Base-by-base conservation (phyloP, 2,888 invertebrate genomes). In the Heteropelma amictum region DNA sequence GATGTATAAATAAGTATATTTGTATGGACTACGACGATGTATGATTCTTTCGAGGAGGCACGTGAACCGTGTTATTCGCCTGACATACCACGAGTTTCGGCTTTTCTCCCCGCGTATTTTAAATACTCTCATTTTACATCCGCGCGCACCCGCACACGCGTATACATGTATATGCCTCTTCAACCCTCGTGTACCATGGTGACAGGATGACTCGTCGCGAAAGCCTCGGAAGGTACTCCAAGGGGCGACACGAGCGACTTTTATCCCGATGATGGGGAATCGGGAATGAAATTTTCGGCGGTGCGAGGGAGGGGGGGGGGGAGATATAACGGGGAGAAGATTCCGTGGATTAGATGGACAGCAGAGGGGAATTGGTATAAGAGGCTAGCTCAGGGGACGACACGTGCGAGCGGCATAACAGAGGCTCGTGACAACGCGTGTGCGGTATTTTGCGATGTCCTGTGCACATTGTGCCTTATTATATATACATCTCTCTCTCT, bases 401-500 rank as follows among this genome's bases (percentile, higher is more conserved):
- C 75, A 71, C 75, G 75, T 75, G 75, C 75, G 40, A 38, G 40
- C 61, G 21, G 14, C 35, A 38, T n/a, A 58, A 23, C 53, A 63
- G 63, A 63, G 56, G 28, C 56, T 72, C 63, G 76, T 72, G 68
- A 64, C 67, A 64, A 75, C 56, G 42, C 54, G 67, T 56, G 63
- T 61, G 65, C 8, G 67, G 69, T 71, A 70, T 71, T 64, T 51
- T 14, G 33, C 17, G 38, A 49, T 12, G 45, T 45, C 19, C 23
- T 45, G 67, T 51, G 45, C n/a, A n/a, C n/a, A n/a, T n/a, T n/a
- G n/a, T n/a, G n/a, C n/a, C n/a, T n/a, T n/a, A n/a, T n/a, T n/a
- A n/a, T n/a, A n/a, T n/a, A n/a, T n/a, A n/a, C 28, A 10, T 45
- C 21, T 47, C 12, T 3, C 6, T 23, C 47, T 17, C 26, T 28